A percentile compares a stretch with the other conserved stretches of the same genome.
These are phyloP conservation scores for Agrotis segetum DNA, from an alignment of 2,888 invertebrate species.

Conservation along the genomic window DNA sequence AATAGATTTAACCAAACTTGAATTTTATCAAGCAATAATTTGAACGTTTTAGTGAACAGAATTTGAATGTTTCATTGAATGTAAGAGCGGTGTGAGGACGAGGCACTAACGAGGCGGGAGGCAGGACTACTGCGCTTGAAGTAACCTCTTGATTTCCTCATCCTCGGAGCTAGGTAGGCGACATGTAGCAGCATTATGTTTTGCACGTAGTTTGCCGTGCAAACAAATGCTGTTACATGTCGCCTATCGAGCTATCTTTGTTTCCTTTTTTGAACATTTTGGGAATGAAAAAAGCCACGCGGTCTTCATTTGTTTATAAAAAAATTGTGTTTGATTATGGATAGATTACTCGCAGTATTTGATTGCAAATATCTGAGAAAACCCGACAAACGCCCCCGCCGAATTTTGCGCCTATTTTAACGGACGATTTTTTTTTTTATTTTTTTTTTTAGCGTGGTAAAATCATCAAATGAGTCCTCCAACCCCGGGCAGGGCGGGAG, in stretches of 20 bases:
- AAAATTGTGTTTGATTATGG: too few species aligned
- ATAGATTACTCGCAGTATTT: too few species aligned
- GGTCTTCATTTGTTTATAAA: background rate
- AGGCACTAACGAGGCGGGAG: constrained; percentile 66
- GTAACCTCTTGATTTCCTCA: constrained; percentile 72
- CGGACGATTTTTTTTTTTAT: too few species aligned
- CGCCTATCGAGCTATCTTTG: constrained; percentile 39
- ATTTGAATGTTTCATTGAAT: background rate
- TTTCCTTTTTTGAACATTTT: constrained; percentile 56
- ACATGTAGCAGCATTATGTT: constrained; percentile 36
- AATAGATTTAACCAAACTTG: too few species aligned
- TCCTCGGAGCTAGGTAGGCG: constrained; percentile 62
- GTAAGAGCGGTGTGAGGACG: background rate
- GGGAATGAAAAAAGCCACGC: background rate
- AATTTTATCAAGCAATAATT: background rate
- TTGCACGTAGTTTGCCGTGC: too few species aligned
- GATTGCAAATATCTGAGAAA: too few species aligned
- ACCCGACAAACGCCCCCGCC: too few species aligned
- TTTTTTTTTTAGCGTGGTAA: too few species aligned
- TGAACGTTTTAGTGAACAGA: background rate
- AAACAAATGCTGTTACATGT: too few species aligned
- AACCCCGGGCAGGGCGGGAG: too few species aligned
- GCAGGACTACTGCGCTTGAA: constrained; percentile 44
- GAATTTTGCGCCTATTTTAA: too few species aligned
- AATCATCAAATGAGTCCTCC: too few species aligned